phyloP scores from a whole-genome alignment of 2,113 vertebrate genomes.

The Mirza zaza region DNA sequence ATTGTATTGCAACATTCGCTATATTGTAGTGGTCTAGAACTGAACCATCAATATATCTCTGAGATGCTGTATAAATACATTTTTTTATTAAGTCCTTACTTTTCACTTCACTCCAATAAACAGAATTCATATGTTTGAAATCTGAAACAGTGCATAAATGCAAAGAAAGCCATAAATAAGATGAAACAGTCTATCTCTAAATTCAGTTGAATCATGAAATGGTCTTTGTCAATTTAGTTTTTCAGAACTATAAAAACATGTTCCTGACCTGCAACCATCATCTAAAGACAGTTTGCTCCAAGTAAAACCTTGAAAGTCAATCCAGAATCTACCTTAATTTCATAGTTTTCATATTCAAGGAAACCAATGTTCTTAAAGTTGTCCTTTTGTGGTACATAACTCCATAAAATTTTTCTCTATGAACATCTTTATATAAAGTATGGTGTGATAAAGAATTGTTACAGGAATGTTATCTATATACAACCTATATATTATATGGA shows the following conservation, averaged over 20 bases:
- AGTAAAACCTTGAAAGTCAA: slow-evolving; percentile 18
- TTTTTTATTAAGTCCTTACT: background rate
- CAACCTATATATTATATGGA: background rate
- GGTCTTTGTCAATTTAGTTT: background rate
- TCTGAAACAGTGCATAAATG: background rate
- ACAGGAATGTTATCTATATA: no score
- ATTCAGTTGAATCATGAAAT: background rate
- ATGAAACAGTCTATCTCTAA: background rate
- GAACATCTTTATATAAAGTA: background rate
- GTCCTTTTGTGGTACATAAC: background rate
- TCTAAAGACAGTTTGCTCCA: background rate
- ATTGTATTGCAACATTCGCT: background rate
- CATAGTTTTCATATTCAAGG: slow-evolving; percentile 16
- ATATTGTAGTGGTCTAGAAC: background rate
- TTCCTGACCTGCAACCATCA: background rate
- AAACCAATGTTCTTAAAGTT: background rate
- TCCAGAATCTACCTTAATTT: background rate
- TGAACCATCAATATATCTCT: background rate
- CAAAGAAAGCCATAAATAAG: background rate
- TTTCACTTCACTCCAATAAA: slow-evolving; percentile 16
- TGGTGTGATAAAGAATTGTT: no score
- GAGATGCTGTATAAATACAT: background rate
- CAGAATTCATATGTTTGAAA: background rate
- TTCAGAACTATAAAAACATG: slow-evolving; percentile 23
- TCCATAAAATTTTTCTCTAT: background rate